Evolutionary conservation across 2,113 vertebrate genomes (phyloP).

Genomic region (Blennius ocellaris): DNA sequence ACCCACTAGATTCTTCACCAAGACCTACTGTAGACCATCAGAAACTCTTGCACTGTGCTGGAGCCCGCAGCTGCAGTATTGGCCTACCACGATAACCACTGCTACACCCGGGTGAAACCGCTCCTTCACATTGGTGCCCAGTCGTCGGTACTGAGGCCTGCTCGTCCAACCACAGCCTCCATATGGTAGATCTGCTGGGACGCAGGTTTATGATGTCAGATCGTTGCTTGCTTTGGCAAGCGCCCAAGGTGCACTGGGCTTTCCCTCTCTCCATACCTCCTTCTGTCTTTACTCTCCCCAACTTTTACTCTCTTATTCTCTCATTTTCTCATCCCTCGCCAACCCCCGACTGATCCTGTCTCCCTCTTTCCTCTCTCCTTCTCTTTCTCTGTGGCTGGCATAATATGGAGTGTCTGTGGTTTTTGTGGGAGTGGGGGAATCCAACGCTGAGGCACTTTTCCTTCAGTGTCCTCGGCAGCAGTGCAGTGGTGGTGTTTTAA

Average conservation of each 20-base stretch:
- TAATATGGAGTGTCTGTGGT: conserved; percentile 82
- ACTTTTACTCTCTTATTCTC: conserved; percentile 60
- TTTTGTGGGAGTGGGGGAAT: conserved; percentile 85
- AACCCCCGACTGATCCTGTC: conserved; percentile 67
- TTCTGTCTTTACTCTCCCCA: conserved; percentile 67
- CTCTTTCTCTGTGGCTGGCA: conserved; percentile 76
- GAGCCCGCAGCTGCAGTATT: conserved; percentile 62
- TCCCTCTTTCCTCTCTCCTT: conserved; percentile 70
- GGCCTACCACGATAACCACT: conserved; percentile 77
- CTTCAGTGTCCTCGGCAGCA: conserved; percentile 78
- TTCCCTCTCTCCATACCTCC: conserved; percentile 72
- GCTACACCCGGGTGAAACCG: conserved; percentile 76
- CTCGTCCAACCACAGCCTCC: conserved; percentile 74
- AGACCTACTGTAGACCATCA: conserved; percentile 66
- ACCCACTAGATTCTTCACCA: conserved; percentile 54
- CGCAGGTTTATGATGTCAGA: conserved; percentile 86
- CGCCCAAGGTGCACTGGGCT: conserved; percentile 76
- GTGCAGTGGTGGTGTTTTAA: conserved; percentile 84
- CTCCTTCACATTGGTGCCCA: conserved; percentile 63
- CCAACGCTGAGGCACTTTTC: conserved; percentile 82
- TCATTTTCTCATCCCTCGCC: conserved; percentile 76
- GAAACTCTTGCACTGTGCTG: conserved; percentile 52
- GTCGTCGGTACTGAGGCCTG: conserved; percentile 58
- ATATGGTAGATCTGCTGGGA: conserved; percentile 79
- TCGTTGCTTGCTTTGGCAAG: conserved; percentile 81